phyloP scores from a whole-genome alignment of 2,888 invertebrate genomes.

The Pristionchus exspectatus region DNA sequence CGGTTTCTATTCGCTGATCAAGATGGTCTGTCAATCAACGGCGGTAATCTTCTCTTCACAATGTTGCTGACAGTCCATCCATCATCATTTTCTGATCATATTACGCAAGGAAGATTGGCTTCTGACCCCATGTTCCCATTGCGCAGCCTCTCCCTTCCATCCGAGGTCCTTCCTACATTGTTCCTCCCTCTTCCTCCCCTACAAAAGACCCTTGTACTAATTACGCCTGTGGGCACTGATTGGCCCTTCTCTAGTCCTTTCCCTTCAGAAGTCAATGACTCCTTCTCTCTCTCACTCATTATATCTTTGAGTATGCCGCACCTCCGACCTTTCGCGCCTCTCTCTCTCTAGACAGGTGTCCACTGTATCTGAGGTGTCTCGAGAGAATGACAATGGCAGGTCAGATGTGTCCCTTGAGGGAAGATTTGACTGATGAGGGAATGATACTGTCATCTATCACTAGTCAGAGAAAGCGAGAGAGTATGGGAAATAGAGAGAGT shows the following conservation, averaged over 20 bases:
- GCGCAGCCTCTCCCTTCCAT: background rate
- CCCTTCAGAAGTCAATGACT: slow-evolving; percentile 14
- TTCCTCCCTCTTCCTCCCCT: background rate
- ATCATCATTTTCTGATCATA: slow-evolving; percentile 25
- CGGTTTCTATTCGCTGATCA: too few relatives aligned
- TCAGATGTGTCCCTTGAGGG: background rate
- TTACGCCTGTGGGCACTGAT: slow-evolving; percentile 42
- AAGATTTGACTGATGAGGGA: background rate
- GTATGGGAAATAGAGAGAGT: background rate
- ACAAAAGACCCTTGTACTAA: slow-evolving; percentile 26
- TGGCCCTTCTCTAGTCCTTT: background rate
- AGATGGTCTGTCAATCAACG: background rate
- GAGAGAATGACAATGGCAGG: background rate
- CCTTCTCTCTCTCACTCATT: slow-evolving; percentile 31
- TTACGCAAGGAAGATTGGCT: background rate
- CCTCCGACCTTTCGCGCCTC: slow-evolving; percentile 39
- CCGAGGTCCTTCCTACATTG: background rate
- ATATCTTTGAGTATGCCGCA: slow-evolving; percentile 4
- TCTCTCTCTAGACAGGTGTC: slow-evolving; percentile 40
- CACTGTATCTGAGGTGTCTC: slow-evolving; percentile 7
- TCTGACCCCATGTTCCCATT: background rate
- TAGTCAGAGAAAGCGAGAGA: background rate
- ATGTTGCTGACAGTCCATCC: background rate
- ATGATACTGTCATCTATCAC: background rate
- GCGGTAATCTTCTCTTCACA: slow-evolving; percentile 5